Evolutionary conservation across 2,797 vertebrate species (phyloP), one percentile per base, ranked within the genome.

Genomic region (Smutsia temminckii): DNA sequence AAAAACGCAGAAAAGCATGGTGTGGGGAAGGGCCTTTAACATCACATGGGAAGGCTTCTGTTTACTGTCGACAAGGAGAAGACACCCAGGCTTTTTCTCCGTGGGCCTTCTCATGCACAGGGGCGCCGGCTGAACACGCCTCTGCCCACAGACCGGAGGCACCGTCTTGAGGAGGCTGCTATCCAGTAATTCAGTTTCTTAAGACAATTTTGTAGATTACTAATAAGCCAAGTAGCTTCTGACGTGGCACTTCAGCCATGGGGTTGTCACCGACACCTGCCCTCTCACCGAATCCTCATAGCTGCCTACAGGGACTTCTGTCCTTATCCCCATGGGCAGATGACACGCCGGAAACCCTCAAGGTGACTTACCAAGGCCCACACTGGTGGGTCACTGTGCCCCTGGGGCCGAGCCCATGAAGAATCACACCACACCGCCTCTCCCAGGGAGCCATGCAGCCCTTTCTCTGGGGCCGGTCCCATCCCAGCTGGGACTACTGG

Each of bases 81-180:
- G 59, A 25, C 32, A 17, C 21, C 29, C 29, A 6, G 75, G 64
- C 46, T 71, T 53, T 34, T 27, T 25, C 53, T 3, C 17, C 21
- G 61, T 5, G 8, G 25, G 69, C 51, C 32, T 20, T 8, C 34
- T 46, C 6, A 0, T 49, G 21, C 46, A 46, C 40, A 1, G 21
- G 61, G 51, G 6, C 7, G 0, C 25, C 0, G 1, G 86, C 7
- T 3, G 10, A 23, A 11, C 1, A 14, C 8, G 8, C 21, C 49
- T 49, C 46, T n/a, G 66, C 46, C 51, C 34, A 2, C 1, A 1
- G 11, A 9, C 32, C 1, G 4, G n/a, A 12, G 53, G 79, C 9
- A 18, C 71, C 61, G 0, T 2, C 55, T 34, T 25, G 12, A 18
- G 75, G 75, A 57, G 49, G 32, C 1, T 0, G 11, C 40, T 6